phyloP scores from a whole-genome alignment of 2,888 invertebrate species.

The Tetragonula carbonaria region DNA sequence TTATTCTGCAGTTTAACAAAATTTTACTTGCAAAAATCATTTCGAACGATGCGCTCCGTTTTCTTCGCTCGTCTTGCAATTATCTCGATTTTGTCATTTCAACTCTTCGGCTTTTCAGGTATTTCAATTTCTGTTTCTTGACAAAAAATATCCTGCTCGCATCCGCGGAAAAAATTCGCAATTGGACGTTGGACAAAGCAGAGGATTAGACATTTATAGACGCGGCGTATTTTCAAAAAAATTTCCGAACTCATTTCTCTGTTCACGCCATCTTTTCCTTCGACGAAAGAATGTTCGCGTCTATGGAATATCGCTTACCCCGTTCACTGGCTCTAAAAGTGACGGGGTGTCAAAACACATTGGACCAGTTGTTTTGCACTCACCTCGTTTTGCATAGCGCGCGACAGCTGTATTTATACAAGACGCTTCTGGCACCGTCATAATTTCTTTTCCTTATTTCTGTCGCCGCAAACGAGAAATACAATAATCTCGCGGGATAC shows the following conservation, averaged over 20 bases:
- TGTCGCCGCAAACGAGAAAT: slow-evolving; percentile 13
- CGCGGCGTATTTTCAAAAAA: neutral
- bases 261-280: neutral
- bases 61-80: neutral
- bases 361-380: slow-evolving; percentile 56
- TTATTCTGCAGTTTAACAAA: neutral
- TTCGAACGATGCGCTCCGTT: neutral
- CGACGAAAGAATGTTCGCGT: slow-evolving; percentile 37
- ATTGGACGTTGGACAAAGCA: neutral
- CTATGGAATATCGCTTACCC: slow-evolving; percentile 41
- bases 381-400: slow-evolving; percentile 49
- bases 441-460: slow-evolving; percentile 66
- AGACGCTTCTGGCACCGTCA: slow-evolving; percentile 64
- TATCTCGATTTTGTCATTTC: neutral
- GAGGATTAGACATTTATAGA: slow-evolving; percentile 6
- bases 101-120: too few relatives aligned
- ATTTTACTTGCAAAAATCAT: too few relatives aligned
- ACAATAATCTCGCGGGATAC: slow-evolving; percentile 4
- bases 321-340: slow-evolving; percentile 57
- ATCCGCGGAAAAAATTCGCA: neutral
- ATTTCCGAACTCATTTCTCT: neutral
- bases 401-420: slow-evolving; percentile 71
- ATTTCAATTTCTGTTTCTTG: too few relatives aligned
- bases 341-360: slow-evolving; percentile 60
- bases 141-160: neutral